Evolutionary conservation across 2,797 vertebrate species (phyloP), one percentile per base, ranked within the genome.

Genomic region (Cephalopachus bancanus): DNA sequence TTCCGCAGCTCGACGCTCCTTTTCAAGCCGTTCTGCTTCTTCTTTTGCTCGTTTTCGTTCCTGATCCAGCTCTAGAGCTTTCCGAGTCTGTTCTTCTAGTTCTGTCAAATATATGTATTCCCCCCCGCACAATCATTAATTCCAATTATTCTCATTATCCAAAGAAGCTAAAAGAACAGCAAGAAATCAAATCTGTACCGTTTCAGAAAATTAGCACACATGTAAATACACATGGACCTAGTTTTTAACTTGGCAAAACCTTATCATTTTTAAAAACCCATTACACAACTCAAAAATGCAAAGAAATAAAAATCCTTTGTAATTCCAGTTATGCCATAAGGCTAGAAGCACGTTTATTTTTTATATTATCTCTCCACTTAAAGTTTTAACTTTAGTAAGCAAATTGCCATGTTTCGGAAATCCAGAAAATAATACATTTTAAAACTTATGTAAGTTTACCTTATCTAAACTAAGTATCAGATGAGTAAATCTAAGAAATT

Each of bases 61-160:
- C 97, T 99, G 99, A 96, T 99, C 99, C 98, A 99, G 98, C 97
- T 99, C 99, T 97, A 99, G 85, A 83, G 99, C 99, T 97, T 98
- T 99, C 84, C 99, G 99, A 0, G 99, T 99, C 98, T 99, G 99
- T 78, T 99, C 99, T 98, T 99, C 99, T 0, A 99, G 98, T 92
- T 99, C 99, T 99, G 98, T 59, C 53, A 10, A 97, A 98, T 55
- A 79, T 4, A 91, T 16, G 22, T 51, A 88, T 65, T 17, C 1
- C n/a, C 49, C 49, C 79, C 83, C 57, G 28, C 49, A 94, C 28
- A 89, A 64, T 11, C 14, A 78, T 95, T 94, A 96, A 88, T 59
- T 88, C 20, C 16, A 86, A 89, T 51, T 55, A 95, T 89, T 79
- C 64, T 78, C 67, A 62, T 55, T 78, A 92, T 51, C 17, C 53